A percentile compares a stretch with the other conserved stretches of the same genome.
Evolutionary conservation across 2,888 invertebrate species (phyloP).

Genomic region (Acleris cristana): DNA sequence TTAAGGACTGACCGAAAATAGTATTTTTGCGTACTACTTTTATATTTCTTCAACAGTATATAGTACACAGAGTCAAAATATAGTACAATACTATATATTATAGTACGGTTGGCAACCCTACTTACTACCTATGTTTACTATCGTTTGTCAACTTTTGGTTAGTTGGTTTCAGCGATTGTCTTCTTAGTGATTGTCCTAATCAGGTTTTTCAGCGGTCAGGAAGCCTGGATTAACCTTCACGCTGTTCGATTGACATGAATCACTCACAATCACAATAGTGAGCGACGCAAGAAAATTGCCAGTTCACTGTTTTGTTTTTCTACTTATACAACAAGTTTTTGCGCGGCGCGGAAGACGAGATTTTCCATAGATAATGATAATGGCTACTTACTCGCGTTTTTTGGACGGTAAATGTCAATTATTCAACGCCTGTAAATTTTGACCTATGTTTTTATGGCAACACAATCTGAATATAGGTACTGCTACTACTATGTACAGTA

Average conservation of each 20-base stretch:
- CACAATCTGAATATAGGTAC: too few species aligned
- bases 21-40: too few species aligned
- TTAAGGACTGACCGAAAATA: too few species aligned
- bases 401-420: not conserved
- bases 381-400: conserved; percentile 4
- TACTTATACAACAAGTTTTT: conserved; percentile 26
- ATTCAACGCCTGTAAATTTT: too few species aligned
- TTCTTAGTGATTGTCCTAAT: not conserved
- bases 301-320: conserved; percentile 32
- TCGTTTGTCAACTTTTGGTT: too few species aligned
- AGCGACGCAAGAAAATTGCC: conserved; percentile 32
- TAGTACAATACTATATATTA: too few species aligned
- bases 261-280: conserved; percentile 17
- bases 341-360: conserved; percentile 27
- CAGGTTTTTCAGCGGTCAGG: conserved; percentile 41
- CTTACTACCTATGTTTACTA: too few species aligned
- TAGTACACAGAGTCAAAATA: too few species aligned
- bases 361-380: conserved; percentile 23
- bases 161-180: not conserved
- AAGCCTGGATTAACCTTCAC: conserved; percentile 47
- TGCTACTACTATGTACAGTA: too few species aligned
- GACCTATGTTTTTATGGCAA: too few species aligned
- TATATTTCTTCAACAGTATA: too few species aligned
- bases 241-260: conserved; percentile 41
- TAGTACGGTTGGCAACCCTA: too few species aligned